Base-by-base conservation (phyloP, 2,797 vertebrate genomes). In the Acanthurus lineatus region DNA sequence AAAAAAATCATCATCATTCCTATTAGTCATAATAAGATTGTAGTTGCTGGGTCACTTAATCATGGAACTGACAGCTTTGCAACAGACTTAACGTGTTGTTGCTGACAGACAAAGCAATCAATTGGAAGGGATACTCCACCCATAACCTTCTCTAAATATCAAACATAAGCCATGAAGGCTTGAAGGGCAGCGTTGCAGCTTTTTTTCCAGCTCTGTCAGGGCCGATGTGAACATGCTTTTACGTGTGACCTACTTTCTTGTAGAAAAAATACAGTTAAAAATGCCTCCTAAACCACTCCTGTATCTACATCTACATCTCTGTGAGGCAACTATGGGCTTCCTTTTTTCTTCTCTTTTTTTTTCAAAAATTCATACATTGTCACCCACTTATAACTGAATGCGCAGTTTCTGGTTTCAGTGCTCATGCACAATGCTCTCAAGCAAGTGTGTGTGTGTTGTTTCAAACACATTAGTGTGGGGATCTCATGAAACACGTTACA, bases 101-200 rank as follows among this genome's bases (percentile, higher is more conserved):
- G 7, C 25, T 63, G 35, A 47, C 15, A 69, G 7, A 54, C 8
- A 28, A 14, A 45, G 59, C 20, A 56, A 59, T 64, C 20, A 6
- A 3, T 69, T 57, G 48, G 25, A 61, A 76, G 60, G 28, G 3
- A 11, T 51, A 61, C 47, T 63, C 63, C 68, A 72, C 19, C 42
- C 70, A 35, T 59, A 67, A 49, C 47, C 17, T 61, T 12, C 2
- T 38, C 6, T 40, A 5, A 12, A 5, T 32, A 32, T 42, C n/a
- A 35, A 60, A 32, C 20, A 53, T n/a, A 57, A 17, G 22, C 42
- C 0, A 4, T 32, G 11, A 3, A 66, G 4, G 53, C 61, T 25
- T 57, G 4, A 59, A 38, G 8, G 14, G 20, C 45, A 44, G 47
- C 48, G 25, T 35, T 58, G 48, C 17, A 28, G 58, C 6, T 45